Percentiles rank a stretch among this genome's conserved stretches.
phyloP scores from a whole-genome alignment of 2,888 invertebrate species.

The Ochropleura plecta region DNA sequence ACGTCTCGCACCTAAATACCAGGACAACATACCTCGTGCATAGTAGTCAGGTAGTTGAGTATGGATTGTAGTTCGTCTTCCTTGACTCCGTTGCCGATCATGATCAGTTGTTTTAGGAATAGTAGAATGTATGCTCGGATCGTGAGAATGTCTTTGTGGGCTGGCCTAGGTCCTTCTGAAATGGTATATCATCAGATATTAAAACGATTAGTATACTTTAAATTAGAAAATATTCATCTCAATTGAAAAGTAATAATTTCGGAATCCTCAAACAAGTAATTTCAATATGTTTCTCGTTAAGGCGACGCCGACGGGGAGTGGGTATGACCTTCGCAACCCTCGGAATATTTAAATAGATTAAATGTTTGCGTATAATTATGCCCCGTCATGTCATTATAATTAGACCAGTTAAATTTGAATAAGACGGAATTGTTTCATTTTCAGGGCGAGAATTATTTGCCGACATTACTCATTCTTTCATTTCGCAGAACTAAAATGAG shows the following conservation, averaged over 20 bases:
- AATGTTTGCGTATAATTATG: constrained; percentile 57
- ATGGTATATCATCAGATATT: constrained; percentile 48
- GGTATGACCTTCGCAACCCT: constrained; percentile 24
- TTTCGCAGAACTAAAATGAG: constrained; percentile 17
- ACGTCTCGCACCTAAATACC: constrained; percentile 43
- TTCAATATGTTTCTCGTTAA: constrained; percentile 9
- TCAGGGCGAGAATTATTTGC: constrained; percentile 16
- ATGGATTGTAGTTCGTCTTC: constrained; percentile 99
- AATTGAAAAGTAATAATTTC: neutral
- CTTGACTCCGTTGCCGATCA: constrained; percentile 99
- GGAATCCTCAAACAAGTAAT: neutral
- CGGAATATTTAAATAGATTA: constrained; percentile 50
- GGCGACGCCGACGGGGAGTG: neutral
- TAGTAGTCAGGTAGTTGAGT: constrained; percentile 99
- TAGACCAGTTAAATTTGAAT: constrained; percentile 47
- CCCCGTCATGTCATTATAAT: constrained; percentile 45
- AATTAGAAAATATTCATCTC: neutral
- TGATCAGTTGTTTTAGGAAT: constrained; percentile 98
- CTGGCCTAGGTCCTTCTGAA: constrained; percentile 98
- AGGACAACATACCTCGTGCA: constrained; percentile 95
- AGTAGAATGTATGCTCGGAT: constrained; percentile 98
- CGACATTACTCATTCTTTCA: constrained; percentile 26
- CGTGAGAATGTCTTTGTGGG: constrained; percentile 97
- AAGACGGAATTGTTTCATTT: constrained; percentile 34
- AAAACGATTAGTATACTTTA: neutral